Evolutionary conservation across 2,797 vertebrate species (phyloP), one percentile per base, ranked within the genome.

Genomic region (Mareca penelope): DNA sequence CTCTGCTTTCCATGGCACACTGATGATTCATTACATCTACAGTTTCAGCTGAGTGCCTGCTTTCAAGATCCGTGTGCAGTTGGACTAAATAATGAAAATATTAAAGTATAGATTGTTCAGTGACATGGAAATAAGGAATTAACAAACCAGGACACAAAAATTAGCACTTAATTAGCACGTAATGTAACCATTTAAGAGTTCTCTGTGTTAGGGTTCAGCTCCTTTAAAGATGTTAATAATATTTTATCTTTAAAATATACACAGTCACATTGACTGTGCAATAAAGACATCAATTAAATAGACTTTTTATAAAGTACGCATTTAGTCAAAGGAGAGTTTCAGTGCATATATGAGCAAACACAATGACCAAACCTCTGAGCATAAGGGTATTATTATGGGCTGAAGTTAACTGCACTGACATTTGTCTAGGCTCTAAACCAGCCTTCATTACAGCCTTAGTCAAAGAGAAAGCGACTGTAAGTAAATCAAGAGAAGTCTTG

Each of bases 1-100:
- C 71, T 84, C 46, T 85, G 71, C 46, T 93, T 82, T 90, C 48
- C 48, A 40, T 60, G 60, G 37, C 39, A 56, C 39, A 29, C 7
- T 37, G 40, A 68, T 78, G 68, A 80, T 59, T 96, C 53, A 89
- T 94, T 91, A 78, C 72, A 88, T 80, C 68, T 90, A 3, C 57
- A 80, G 91, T 83, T 94, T 93, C 78, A 90, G 68, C 68, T 93
- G 93, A 90, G 71, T 82, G 64, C 37, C 72, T 96, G 88, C 85
- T 94, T 90, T 94, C 91, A 90, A 71, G 93, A 92, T 40, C 65
- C 24, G 37, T 46, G 60, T 82, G 75, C 53, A 80, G n/a, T 78
- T 80, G 91, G 71, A 91, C 57, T 93, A 83, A 91, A 87, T 90
- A 76, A 87, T 85, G 67, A 93, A 78, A 71, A 75, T 80, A 83